These are phyloP conservation scores for Pocota personata DNA, from an alignment of 2,888 invertebrate genomes.

Conservation along the genomic window DNA sequence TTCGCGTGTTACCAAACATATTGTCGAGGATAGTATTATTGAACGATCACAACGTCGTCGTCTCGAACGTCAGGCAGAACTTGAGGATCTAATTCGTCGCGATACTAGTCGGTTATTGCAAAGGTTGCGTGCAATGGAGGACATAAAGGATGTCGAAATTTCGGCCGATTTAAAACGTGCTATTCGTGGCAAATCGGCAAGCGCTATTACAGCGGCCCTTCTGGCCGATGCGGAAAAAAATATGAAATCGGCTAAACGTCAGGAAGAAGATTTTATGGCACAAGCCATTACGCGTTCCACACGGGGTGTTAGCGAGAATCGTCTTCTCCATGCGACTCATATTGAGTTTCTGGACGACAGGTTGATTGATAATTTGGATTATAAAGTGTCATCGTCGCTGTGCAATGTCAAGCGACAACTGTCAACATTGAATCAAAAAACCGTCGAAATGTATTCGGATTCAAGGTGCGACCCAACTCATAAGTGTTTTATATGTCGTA, in stretches of 20 bases:
- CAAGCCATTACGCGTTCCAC: conserved; percentile 79
- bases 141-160: conserved; percentile 83
- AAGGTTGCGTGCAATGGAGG: conserved; percentile 83
- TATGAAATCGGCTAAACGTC: conserved; percentile 79
- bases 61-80: conserved; percentile 83
- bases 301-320: conserved; percentile 78
- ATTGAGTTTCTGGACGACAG: conserved; percentile 82
- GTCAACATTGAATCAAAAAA: conserved; percentile 80
- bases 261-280: conserved; percentile 80
- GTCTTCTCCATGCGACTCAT: conserved; percentile 79
- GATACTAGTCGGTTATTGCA: conserved; percentile 80
- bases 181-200: conserved; percentile 90
- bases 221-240: conserved; percentile 85
- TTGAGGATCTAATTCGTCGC: conserved; percentile 85
- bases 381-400: conserved; percentile 81
- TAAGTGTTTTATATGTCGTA: conserved; percentile 82
- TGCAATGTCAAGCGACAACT: conserved; percentile 82
- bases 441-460: conserved; percentile 82
- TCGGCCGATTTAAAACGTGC: conserved; percentile 83
- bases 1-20: conserved; percentile 83
- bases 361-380: conserved; percentile 81
- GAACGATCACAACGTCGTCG: conserved; percentile 82
- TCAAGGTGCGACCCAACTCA: conserved; percentile 82
- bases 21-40: conserved; percentile 83
- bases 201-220: conserved; percentile 87